phyloP scores from a whole-genome alignment of 2,888 invertebrate species.

The Diloba caeruleocephala region DNA sequence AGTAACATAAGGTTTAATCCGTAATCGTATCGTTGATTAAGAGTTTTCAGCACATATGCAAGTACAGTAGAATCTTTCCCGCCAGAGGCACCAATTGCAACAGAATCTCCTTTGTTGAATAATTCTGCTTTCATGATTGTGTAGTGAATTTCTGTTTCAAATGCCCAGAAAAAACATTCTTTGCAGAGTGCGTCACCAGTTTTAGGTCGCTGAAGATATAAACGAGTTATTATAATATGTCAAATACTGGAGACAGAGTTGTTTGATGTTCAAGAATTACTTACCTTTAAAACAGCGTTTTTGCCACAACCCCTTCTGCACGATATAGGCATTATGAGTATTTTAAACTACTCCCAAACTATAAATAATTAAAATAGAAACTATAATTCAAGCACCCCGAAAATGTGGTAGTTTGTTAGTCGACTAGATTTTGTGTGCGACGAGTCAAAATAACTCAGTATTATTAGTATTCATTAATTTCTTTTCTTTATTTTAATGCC shows the following conservation, averaged over 20 bases:
- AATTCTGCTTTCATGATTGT: constrained; percentile 95
- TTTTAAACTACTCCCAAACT: neutral
- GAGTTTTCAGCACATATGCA: constrained; percentile 96
- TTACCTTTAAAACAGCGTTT: constrained; percentile 93
- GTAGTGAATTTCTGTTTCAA: constrained; percentile 98
- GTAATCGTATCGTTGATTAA: constrained; percentile 97
- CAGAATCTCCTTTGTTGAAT: constrained; percentile 94
- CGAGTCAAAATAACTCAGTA: no score
- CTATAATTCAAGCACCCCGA: no score
- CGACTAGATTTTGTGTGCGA: no score
- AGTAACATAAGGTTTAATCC: constrained; percentile 96
- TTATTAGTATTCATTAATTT: no score
- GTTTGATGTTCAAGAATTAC: constrained; percentile 9
- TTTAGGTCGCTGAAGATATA: constrained; percentile 93
- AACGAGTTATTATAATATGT: neutral
- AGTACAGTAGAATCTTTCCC: constrained; percentile 99
- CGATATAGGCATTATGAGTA: constrained; percentile 89
- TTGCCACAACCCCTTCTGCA: constrained; percentile 93
- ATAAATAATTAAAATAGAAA: no score
- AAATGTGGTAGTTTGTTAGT: no score
- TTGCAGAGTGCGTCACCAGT: constrained; percentile 97
- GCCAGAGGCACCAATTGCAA: constrained; percentile 98
- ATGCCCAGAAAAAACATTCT: constrained; percentile 97
- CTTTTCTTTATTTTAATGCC: no score
- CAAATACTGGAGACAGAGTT: neutral